phyloP scores from a whole-genome alignment of 2,797 vertebrate genomes.

The Parotocinclus haroldoi region DNA sequence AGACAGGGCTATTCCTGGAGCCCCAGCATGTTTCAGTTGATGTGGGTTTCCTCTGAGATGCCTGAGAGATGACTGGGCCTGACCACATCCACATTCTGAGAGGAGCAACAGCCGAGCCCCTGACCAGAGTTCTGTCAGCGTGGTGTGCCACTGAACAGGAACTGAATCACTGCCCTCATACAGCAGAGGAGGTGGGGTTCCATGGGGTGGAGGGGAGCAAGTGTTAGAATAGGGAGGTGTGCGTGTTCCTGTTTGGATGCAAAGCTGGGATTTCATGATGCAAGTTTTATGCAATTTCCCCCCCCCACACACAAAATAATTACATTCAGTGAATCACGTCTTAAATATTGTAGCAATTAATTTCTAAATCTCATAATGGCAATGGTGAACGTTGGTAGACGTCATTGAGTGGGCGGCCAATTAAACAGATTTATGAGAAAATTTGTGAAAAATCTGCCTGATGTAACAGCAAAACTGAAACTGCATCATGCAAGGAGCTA shows the following conservation, averaged over 20 bases:
- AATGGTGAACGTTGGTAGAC: too few relatives aligned
- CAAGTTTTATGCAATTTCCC: slow-evolving; percentile 40
- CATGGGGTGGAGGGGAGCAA: slow-evolving; percentile 3
- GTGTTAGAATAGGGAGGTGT: slow-evolving; percentile 19
- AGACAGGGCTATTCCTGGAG: slow-evolving; percentile 74
- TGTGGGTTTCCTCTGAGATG: slow-evolving; percentile 97
- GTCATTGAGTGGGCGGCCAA: too few relatives aligned
- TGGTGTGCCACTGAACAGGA: slow-evolving; percentile 74
- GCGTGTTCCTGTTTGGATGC: slow-evolving; percentile 35
- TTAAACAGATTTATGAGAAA: too few relatives aligned
- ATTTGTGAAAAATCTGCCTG: too few relatives aligned
- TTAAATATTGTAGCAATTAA: too few relatives aligned
- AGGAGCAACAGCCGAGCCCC: slow-evolving; percentile 76
- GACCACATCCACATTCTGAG: slow-evolving; percentile 89
- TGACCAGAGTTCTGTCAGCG: slow-evolving; percentile 75
- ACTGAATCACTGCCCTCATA: slow-evolving; percentile 87
- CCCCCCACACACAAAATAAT: slow-evolving; percentile 4
- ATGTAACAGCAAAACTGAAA: too few relatives aligned
- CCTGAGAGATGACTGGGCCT: slow-evolving; percentile 93
- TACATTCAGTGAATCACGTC: too few relatives aligned
- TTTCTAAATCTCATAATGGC: too few relatives aligned
- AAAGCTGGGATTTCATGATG: slow-evolving; percentile 38
- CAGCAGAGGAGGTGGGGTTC: slow-evolving; percentile 65
- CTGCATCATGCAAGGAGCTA: too few relatives aligned
- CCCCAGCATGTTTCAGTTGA: slow-evolving; percentile 87